These are phyloP conservation scores for Eupithecia abbreviata DNA, from an alignment of 2,888 invertebrate genomes.

Conservation along the genomic window DNA sequence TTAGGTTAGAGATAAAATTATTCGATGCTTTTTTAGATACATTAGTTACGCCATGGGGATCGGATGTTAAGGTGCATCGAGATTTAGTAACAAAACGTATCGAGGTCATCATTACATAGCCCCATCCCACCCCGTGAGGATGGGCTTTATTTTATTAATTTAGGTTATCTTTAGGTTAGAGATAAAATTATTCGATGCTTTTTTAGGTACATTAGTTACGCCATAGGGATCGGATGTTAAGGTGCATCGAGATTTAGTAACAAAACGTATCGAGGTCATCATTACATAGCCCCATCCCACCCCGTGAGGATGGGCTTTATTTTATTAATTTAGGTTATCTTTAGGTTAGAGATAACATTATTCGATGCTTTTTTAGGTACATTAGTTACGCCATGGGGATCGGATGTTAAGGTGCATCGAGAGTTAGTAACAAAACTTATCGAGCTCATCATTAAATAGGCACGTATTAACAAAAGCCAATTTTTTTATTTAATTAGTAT, in stretches of 20 bases:
- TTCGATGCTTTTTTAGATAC: background rate
- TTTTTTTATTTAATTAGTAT: too few relatives aligned
- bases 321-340: slow-evolving; percentile 21
- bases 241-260: too few relatives aligned
- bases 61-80: too few relatives aligned
- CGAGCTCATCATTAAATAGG: too few relatives aligned
- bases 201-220: background rate
- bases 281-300: too few relatives aligned
- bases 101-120: too few relatives aligned
- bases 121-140: slow-evolving; percentile 30
- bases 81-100: too few relatives aligned
- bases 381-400: background rate
- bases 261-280: too few relatives aligned
- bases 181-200: background rate
- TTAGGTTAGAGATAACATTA: background rate
- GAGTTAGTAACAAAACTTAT: too few relatives aligned
- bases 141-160: slow-evolving; percentile 15
- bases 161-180: slow-evolving; percentile 1
- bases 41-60: background rate
- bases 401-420: too few relatives aligned
- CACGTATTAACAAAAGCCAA: too few relatives aligned
- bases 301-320: slow-evolving; percentile 17
- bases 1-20: background rate
- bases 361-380: background rate
- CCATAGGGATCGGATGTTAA: background rate